Evolutionary conservation across 2,113 vertebrate species (phyloP), one percentile per base, ranked within the genome.

Genomic region (Natator depressus): DNA sequence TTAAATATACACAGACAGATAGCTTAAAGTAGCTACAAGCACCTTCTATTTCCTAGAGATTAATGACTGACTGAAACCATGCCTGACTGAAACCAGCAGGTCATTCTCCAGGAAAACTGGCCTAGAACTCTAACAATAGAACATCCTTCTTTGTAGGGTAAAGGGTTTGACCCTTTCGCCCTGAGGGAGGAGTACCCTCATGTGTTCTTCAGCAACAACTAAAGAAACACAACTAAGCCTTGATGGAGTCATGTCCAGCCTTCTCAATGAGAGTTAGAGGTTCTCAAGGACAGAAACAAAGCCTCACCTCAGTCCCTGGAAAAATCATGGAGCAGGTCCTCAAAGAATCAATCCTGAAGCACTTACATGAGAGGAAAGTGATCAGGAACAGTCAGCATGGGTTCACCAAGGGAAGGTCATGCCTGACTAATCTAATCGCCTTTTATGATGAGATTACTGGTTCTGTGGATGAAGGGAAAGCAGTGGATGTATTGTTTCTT

Each of bases 221-320:
- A 89, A 84, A 93, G 47, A 31, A 85, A 42, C 92, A 90, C 31
- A 93, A 90, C 87, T 79, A 12, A 94, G 85, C 24, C 59, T 50
- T 35, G 72, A 4, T 46, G 50, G 82, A 79, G 88, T 8, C 3
- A 54, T 53, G 86, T 76, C 85, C 85, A 69, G 17, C 65, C 89
- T 92, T 53, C 88, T 96, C 29, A 83, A 24, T 50, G 53, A 93
- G 94, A 95, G 78, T 13, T 31, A 88, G 42, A 95, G 89, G 24
- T 47, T 93, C 72, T 93, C 88, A 69, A 69, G 65, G 35, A 62
- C 12, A 91, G 49, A 84, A 55, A 91, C 47, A 78, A 95, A 84
- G 55, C n/a, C n/a, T n/a, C n/a, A n/a, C n/a, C n/a, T n/a, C n/a
- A n/a, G n/a, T n/a, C n/a, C n/a, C n/a, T n/a, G n/a, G n/a, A n/a